phyloP scores from a whole-genome alignment of 1,140 invertebrate genomes.

The Augochlora pura region DNA sequence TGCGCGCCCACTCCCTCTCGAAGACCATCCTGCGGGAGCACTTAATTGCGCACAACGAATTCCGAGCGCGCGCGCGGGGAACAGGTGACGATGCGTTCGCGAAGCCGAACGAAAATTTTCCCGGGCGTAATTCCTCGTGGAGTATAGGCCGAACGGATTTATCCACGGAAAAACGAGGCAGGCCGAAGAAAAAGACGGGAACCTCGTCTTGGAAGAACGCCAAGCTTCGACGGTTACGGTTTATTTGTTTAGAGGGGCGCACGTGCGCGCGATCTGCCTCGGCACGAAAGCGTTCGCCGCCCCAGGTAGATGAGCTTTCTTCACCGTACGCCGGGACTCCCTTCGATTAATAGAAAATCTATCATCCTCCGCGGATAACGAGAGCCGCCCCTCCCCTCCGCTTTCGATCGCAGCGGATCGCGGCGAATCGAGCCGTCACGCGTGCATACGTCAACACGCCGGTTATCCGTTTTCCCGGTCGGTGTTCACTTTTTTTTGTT shows the following conservation, averaged over 20 bases:
- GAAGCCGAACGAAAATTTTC: slow-evolving; percentile 45
- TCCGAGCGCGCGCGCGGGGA: slow-evolving; percentile 23
- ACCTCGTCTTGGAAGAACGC: slow-evolving; percentile 42
- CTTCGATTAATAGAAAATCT: neutral
- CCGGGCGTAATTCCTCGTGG: no score
- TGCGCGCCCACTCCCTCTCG: slow-evolving; percentile 45
- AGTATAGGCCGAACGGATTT: slow-evolving; percentile 52
- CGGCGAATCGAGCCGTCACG: neutral
- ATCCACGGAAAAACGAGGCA: slow-evolving; percentile 26
- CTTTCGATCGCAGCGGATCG: neutral
- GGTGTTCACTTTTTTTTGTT: neutral
- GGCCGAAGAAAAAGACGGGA: neutral
- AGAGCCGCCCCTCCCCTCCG: neutral
- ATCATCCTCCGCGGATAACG: slow-evolving; percentile 9
- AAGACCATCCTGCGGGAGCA: slow-evolving; percentile 48
- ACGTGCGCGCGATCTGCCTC: slow-evolving; percentile 20
- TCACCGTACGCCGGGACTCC: neutral
- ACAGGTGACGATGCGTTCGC: no score
- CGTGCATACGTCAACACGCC: slow-evolving; percentile 1
- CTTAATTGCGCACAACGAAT: slow-evolving; percentile 60
- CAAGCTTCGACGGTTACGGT: slow-evolving; percentile 41
- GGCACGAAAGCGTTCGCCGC: slow-evolving; percentile 11
- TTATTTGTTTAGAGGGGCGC: slow-evolving; percentile 40
- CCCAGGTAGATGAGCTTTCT: slow-evolving; percentile 12
- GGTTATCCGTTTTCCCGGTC: slow-evolving; percentile 1